phyloP scores from a whole-genome alignment of 1,140 invertebrate species.

The Diorhabda elongata region DNA sequence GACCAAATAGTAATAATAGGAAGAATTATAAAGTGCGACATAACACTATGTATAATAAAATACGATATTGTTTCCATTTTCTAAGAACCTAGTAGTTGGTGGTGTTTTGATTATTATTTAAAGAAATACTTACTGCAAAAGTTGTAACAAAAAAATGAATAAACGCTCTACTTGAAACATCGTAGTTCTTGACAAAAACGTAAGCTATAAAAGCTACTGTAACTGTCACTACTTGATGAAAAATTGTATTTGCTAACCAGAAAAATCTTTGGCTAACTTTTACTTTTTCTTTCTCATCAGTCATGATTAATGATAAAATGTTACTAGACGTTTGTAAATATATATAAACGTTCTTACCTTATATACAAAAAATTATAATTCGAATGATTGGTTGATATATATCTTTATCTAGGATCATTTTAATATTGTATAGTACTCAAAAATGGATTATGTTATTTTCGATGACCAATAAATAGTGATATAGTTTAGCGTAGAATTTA shows the following conservation, averaged over 20 bases:
- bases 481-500: too few relatives aligned
- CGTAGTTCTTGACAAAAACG: conserved; percentile 8
- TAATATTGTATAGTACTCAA: too few relatives aligned
- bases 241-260: conserved; percentile 4
- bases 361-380: too few relatives aligned
- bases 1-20: neutral
- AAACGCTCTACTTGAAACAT: neutral
- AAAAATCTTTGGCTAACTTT: neutral
- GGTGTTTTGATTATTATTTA: neutral
- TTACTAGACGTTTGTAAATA: too few relatives aligned
- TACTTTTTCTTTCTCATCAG: neutral
- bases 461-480: too few relatives aligned
- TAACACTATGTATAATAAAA: neutral
- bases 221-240: conserved; percentile 4
- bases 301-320: conserved; percentile 4
- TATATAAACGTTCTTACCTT: too few relatives aligned
- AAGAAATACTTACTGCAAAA: conserved; percentile 5
- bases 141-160: conserved; percentile 3
- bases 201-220: neutral
- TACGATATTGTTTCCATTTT: neutral
- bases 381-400: too few relatives aligned
- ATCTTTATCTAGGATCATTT: too few relatives aligned
- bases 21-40: neutral
- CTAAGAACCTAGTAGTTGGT: neutral
- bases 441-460: too few relatives aligned